These are phyloP conservation scores for Gortyna flavago DNA, from an alignment of 2,888 invertebrate species.

Conservation along the genomic window DNA sequence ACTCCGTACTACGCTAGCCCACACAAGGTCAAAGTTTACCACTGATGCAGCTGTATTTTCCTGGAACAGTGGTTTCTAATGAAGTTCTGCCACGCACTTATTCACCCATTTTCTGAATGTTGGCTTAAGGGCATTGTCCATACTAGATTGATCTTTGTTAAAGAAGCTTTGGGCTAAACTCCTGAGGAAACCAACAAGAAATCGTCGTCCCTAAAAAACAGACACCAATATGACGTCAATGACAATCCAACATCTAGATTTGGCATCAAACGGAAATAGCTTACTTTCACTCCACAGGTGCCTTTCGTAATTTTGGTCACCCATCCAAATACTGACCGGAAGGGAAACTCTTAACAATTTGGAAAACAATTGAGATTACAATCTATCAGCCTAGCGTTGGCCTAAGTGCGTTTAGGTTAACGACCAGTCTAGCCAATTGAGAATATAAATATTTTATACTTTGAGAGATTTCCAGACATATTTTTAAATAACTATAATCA, in stretches of 20 bases:
- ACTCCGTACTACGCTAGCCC: too few relatives aligned
- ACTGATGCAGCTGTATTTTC: neutral
- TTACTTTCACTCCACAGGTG: conserved; percentile 35
- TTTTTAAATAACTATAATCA: neutral
- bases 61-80: neutral
- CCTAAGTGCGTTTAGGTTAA: neutral
- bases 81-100: neutral
- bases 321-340: conserved; percentile 44
- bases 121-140: neutral
- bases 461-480: neutral
- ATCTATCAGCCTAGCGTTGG: neutral
- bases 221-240: neutral
- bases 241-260: neutral
- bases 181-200: neutral
- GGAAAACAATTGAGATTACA: neutral
- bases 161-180: neutral
- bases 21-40: too few relatives aligned
- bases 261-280: conserved; percentile 30
- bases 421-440: neutral
- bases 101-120: neutral
- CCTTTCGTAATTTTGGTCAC: conserved; percentile 24
- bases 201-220: neutral
- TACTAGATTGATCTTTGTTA: neutral
- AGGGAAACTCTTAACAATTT: conserved; percentile 29
- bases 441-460: neutral